A percentile compares a stretch with the other conserved stretches of the same genome.
Conservation (phyloP, 2,113 vertebrate genomes). For the Ascaphus truei region DNA sequence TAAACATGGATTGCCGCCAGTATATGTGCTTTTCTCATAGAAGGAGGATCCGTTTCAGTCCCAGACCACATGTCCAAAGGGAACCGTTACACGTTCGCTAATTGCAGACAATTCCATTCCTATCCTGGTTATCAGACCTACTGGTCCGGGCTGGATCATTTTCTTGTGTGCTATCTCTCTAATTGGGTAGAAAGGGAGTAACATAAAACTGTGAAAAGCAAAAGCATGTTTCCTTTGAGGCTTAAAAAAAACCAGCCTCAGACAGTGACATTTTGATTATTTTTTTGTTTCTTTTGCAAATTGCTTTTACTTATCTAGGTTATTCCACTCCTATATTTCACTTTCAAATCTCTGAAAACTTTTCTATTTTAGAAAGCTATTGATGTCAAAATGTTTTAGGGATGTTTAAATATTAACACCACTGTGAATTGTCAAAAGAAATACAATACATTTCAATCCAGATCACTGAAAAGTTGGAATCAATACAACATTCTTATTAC, state of each 20-base stretch:
- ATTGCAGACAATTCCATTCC: slow-evolving; percentile 30
- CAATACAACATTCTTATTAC: too few relatives aligned
- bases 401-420: too few relatives aligned
- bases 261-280: too few relatives aligned
- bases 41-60: slow-evolving; percentile 22
- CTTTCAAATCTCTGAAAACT: too few relatives aligned
- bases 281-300: too few relatives aligned
- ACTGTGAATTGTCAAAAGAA: too few relatives aligned
- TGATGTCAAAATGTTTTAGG: too few relatives aligned
- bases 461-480: too few relatives aligned
- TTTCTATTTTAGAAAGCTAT: too few relatives aligned
- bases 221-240: slow-evolving; percentile 1
- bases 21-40: slow-evolving; percentile 28
- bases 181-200: slow-evolving; percentile 3
- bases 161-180: slow-evolving; percentile 23
- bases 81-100: slow-evolving; percentile 21
- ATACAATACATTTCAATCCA: too few relatives aligned
- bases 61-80: slow-evolving; percentile 14
- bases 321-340: too few relatives aligned
- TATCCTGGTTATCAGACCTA: slow-evolving; percentile 27
- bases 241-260: neutral
- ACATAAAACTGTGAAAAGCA: slow-evolving; percentile 11
- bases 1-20: slow-evolving; percentile 32
- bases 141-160: slow-evolving; percentile 16
- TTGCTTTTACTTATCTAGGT: too few relatives aligned